Percentiles rank a stretch among this genome's conserved stretches.
phyloP scores from a whole-genome alignment of 2,888 invertebrate species.

The Archips xylosteana region DNA sequence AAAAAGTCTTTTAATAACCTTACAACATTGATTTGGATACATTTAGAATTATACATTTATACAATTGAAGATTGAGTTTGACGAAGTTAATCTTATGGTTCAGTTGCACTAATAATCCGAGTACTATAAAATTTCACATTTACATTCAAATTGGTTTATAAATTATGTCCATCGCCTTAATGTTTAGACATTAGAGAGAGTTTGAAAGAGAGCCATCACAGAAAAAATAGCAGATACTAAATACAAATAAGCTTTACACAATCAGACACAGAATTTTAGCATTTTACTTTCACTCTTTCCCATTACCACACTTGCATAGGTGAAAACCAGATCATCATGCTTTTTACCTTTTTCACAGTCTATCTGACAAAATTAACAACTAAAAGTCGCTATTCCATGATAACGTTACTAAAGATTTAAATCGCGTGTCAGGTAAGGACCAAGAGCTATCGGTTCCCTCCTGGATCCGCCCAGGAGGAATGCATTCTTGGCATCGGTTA shows the following conservation, averaged over 20 bases:
- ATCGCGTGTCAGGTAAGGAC: neutral
- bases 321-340: too few species aligned
- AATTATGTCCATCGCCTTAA: too few species aligned
- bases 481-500: too few species aligned
- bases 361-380: too few species aligned
- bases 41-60: slow-evolving; percentile 36
- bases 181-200: too few species aligned
- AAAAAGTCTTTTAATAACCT: slow-evolving; percentile 26
- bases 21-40: slow-evolving; percentile 42
- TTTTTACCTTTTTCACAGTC: too few species aligned
- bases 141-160: too few species aligned
- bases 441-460: neutral
- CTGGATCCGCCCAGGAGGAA: too few species aligned
- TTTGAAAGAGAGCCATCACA: neutral
- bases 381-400: too few species aligned
- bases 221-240: neutral
- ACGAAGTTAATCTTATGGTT: too few species aligned
- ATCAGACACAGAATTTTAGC: neutral
- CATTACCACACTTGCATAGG: neutral
- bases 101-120: neutral
- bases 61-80: slow-evolving; percentile 32
- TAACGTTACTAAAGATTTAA: too few species aligned
- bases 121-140: neutral
- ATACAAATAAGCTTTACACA: neutral
- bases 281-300: too few species aligned